phyloP scores from a whole-genome alignment of 2,113 vertebrate species.

The Anarrhichthys ocellatus region DNA sequence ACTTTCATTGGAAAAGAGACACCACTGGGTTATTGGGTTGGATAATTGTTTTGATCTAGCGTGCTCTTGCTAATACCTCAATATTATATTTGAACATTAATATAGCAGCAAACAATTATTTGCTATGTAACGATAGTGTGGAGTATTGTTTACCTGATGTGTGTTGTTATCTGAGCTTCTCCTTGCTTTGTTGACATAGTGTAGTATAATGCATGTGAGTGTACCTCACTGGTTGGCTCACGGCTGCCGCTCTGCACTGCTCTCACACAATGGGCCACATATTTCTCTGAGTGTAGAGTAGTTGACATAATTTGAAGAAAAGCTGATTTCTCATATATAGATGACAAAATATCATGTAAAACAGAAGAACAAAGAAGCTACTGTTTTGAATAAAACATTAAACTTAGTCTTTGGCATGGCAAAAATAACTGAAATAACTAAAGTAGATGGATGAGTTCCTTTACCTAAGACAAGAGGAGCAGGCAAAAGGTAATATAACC shows the following conservation, averaged over 20 bases:
- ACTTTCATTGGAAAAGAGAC: background rate
- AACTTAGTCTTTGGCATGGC: background rate
- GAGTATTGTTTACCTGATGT: background rate
- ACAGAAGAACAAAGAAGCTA: background rate
- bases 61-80: too few relatives aligned
- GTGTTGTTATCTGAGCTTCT: background rate
- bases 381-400: conserved; percentile 18
- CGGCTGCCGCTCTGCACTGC: background rate
- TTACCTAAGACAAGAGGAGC: conserved; percentile 1
- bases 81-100: too few relatives aligned
- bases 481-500: conserved; percentile 10
- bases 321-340: background rate
- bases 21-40: background rate
- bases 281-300: background rate
- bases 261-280: background rate
- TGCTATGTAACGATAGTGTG: background rate
- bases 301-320: background rate
- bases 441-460: conserved; percentile 9
- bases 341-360: background rate
- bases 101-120: too few relatives aligned
- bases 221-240: too few relatives aligned
- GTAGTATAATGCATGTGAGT: background rate
- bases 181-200: background rate
- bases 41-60: too few relatives aligned
- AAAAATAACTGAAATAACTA: background rate